Evolutionary conservation across 2,113 vertebrate species (phyloP), one percentile per base, ranked within the genome.

Genomic region (Tupaia tana): DNA sequence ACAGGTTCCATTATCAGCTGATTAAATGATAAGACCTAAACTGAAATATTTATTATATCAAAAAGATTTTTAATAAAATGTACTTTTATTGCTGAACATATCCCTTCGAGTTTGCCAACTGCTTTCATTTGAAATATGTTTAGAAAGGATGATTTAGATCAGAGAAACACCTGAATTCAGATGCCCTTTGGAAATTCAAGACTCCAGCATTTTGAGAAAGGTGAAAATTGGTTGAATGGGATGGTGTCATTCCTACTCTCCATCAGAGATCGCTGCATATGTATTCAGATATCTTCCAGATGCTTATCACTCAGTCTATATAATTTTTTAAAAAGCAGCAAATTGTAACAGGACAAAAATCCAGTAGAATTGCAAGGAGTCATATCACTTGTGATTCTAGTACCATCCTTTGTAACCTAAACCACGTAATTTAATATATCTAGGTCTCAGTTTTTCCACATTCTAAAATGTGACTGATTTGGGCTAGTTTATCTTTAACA

Each of bases 21-120:
- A 80, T 52, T 58, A 14, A 96, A 82, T 96, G 70, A 80, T 91
- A 95, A 91, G 56, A 82, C 31, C 29, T 83, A 86, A 86, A 43
- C n/a, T 73, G 22, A 93, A 95, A 94, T 85, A 54, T 73, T 90
- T 82, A 92, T 77, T 75, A 1, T 90, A 70, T 79, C 31, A 77
- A 77, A 91, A 91, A 88, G 3, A 63, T 91, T 29, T 29, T 95
- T 94, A 86, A 91, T 89, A 90, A 94, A 94, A 89, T 80, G 3
- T 58, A 66, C 22, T 83, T 95, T 91, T 89, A 52, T 80, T 79
- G 8, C 16, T 87, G 56, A 86, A 66, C 20, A 64, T 90, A n/a
- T 59, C 34, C 31, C 54, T 95, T 80, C 14, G 71, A 61, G 12
- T 12, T 75, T 93, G 13, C 11, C 61, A 86, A 69, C 61, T 81